Percentiles rank a stretch among this genome's conserved stretches.
Evolutionary conservation across 2,113 vertebrate genomes (phyloP).

Genomic region (Halichoerus grypus): DNA sequence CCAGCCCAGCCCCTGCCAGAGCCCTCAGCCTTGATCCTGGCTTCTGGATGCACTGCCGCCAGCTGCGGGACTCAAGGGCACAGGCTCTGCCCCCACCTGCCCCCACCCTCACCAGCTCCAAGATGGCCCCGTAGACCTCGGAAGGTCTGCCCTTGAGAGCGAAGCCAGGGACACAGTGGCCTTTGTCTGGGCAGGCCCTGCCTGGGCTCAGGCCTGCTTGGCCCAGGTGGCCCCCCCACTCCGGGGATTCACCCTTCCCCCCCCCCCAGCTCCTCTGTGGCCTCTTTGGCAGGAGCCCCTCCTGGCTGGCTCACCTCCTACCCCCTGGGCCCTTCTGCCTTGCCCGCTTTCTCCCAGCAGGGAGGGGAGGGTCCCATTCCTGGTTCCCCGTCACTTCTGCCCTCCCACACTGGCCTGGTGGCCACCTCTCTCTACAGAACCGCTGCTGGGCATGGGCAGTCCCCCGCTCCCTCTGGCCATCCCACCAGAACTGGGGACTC

Average conservation of each 20-base stretch:
- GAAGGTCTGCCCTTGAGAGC: background rate
- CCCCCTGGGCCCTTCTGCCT: background rate
- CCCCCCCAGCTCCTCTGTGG: background rate
- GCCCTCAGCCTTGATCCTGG: background rate
- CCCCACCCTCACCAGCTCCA: background rate
- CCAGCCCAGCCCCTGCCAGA: background rate
- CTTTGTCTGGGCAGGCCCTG: background rate
- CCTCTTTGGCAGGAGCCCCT: background rate
- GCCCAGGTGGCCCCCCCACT: background rate
- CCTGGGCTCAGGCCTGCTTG: background rate
- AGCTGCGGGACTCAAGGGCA: background rate
- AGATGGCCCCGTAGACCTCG: background rate
- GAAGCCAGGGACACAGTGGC: background rate
- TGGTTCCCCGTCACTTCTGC: background rate
- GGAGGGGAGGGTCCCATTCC: background rate
- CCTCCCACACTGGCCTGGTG: background rate
- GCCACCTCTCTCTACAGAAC: background rate
- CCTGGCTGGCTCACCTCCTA: background rate
- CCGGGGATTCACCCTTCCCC: rapidly evolving
- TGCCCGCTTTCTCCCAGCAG: background rate
- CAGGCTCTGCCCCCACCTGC: background rate
- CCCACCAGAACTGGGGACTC: background rate
- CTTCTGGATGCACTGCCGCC: rapidly evolving
- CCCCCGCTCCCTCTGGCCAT: background rate
- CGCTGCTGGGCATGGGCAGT: too few species aligned